A percentile compares a stretch with the other conserved stretches of the same genome.
Evolutionary conservation across 2,113 vertebrate genomes (phyloP).

Genomic region (Archocentrus centrarchus): DNA sequence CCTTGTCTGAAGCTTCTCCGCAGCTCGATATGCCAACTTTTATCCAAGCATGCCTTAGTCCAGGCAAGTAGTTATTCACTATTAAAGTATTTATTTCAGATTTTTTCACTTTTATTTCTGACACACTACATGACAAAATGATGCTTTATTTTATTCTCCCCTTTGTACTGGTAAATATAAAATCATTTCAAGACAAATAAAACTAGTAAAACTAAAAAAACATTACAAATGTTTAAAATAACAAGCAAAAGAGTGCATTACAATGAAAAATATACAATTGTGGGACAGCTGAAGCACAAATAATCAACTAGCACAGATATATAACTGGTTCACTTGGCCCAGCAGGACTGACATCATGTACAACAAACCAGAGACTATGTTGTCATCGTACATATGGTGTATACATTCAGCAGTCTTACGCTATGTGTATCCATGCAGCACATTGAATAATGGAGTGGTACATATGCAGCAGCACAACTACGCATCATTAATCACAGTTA

Average conservation of each 20-base stretch:
- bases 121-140: constrained; percentile 4
- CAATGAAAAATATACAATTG: constrained; percentile 38
- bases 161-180: constrained; percentile 9
- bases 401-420: constrained; percentile 16
- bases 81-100: constrained; percentile 35
- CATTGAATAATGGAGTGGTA: constrained; percentile 1
- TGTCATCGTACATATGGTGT: constrained; percentile 12
- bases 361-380: constrained; percentile 22
- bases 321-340: constrained; percentile 33
- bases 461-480: constrained; percentile 5
- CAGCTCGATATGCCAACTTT: constrained; percentile 70
- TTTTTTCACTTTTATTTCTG: constrained; percentile 28
- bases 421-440: constrained; percentile 29
- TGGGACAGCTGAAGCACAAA: constrained; percentile 28
- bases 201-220: not conserved
- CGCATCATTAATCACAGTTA: constrained; percentile 32
- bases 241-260: constrained; percentile 38
- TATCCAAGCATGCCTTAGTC: constrained; percentile 62
- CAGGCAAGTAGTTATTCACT: constrained; percentile 46
- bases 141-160: not conserved
- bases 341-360: constrained; percentile 8
- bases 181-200: constrained; percentile 14
- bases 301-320: constrained; percentile 22
- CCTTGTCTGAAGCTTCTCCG: constrained; percentile 62
- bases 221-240: constrained; percentile 12